Evolutionary conservation across 2,888 invertebrate species (phyloP).

Genomic region (Hirtodrosophila cameraria): DNA sequence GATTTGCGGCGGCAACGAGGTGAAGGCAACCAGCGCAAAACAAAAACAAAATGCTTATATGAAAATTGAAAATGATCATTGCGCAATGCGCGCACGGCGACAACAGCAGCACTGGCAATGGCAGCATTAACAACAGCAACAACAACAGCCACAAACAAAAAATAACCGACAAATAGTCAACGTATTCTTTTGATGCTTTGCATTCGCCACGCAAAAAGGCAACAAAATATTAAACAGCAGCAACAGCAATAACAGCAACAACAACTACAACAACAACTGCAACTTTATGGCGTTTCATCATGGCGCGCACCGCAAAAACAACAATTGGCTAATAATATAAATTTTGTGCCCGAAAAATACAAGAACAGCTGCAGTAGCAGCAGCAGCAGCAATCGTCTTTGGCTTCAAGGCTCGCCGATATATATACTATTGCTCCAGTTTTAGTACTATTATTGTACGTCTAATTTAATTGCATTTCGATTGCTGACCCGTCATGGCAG

Average conservation of each 20-base stretch:
- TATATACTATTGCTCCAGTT: slow-evolving; percentile 51
- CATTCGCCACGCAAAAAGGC: slow-evolving; percentile 72
- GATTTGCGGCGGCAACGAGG: slow-evolving; percentile 77
- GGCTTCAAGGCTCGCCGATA: slow-evolving; percentile 41
- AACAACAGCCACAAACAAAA: slow-evolving; percentile 34
- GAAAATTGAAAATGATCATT: slow-evolving; percentile 77
- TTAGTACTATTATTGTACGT: slow-evolving; percentile 52
- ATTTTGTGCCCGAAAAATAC: slow-evolving; percentile 59
- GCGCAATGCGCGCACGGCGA: slow-evolving; percentile 57
- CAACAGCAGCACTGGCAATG: slow-evolving; percentile 49
- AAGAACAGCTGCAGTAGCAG: slow-evolving; percentile 34
- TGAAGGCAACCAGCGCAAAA: slow-evolving; percentile 65
- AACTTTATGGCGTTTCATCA: slow-evolving; percentile 61
- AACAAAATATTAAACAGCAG: no score
- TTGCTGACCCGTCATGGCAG: slow-evolving; percentile 73
- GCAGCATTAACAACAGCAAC: slow-evolving; percentile 33
- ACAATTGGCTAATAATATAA: slow-evolving; percentile 76
- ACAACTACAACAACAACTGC: slow-evolving; percentile 31
- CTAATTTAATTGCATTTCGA: slow-evolving; percentile 76
- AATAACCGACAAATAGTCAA: slow-evolving; percentile 64
- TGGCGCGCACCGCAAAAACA: slow-evolving; percentile 53
- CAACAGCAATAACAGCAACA: slow-evolving; percentile 37
- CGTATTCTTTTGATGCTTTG: slow-evolving; percentile 69
- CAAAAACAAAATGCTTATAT: slow-evolving; percentile 64
- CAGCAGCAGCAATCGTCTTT: slow-evolving; percentile 45